Percentiles rank a stretch among this genome's conserved stretches.
Evolutionary conservation across 2,113 vertebrate species (phyloP).

Genomic region (Coregonus clupeaformis): DNA sequence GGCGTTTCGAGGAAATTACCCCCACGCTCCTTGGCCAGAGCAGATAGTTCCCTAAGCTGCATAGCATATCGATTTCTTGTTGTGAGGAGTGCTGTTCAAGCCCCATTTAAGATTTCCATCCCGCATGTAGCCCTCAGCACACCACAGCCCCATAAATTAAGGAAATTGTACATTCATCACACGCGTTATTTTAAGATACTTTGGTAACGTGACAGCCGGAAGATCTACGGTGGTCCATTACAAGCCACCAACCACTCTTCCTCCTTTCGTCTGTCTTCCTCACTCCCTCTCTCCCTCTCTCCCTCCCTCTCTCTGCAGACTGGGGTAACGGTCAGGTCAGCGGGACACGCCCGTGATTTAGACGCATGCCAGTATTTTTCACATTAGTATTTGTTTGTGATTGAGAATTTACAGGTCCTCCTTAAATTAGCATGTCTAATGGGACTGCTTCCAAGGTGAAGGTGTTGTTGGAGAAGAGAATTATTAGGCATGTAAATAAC

Average conservation of each 20-base stretch:
- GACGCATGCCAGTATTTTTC: conserved; percentile 48
- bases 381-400: conserved; percentile 15
- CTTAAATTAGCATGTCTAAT: conserved; percentile 60
- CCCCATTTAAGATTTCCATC: conserved; percentile 99
- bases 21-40: conserved; percentile 77
- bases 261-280: not conserved
- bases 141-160: conserved; percentile 93
- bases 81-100: conserved; percentile 96
- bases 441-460: conserved; percentile 43
- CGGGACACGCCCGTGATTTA: conserved; percentile 78
- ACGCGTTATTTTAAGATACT: conserved; percentile 96
- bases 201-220: conserved; percentile 80
- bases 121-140: conserved; percentile 89
- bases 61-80: conserved; percentile 99
- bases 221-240: conserved; percentile 76
- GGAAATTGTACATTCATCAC: conserved; percentile 99
- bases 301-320: conserved; percentile 48
- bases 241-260: conserved; percentile 51
- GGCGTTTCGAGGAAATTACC: conserved; percentile 79
- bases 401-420: conserved; percentile 41
- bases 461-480: conserved; percentile 33
- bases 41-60: conserved; percentile 82
- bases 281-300: not conserved
- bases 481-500: conserved; percentile 50
- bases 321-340: conserved; percentile 80